Conservation (phyloP, 2,888 invertebrate genomes). For the Synergus itoensis region DNA sequence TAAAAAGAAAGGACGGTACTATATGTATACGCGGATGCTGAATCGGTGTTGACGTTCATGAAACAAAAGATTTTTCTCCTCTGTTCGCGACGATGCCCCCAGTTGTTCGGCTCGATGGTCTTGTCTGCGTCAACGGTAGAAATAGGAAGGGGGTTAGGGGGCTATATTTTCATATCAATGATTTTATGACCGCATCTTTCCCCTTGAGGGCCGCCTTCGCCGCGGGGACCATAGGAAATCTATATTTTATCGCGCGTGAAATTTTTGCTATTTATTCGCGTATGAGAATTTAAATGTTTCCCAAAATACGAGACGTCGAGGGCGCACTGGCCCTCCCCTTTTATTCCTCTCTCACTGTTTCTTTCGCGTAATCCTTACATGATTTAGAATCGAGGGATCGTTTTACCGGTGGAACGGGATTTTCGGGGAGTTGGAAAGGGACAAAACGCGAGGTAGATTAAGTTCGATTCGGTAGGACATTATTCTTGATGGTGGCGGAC, state of each 20-base stretch:
- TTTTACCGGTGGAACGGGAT: constrained; percentile 46
- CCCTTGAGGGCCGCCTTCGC: constrained; percentile 61
- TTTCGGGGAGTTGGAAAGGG: constrained; percentile 54
- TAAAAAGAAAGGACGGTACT: constrained; percentile 46
- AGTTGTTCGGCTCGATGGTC: constrained; percentile 65
- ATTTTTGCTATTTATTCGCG: constrained; percentile 78
- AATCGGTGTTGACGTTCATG: constrained; percentile 58
- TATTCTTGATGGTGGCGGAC: constrained; percentile 63
- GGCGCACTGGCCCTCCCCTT: constrained; percentile 26
- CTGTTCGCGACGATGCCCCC: constrained; percentile 56
- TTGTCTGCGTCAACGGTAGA: constrained; percentile 56
- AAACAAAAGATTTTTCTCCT: constrained; percentile 68
- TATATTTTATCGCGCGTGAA: constrained; percentile 78
- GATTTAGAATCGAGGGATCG: constrained; percentile 73
- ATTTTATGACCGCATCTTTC: constrained; percentile 76
- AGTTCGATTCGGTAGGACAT: constrained; percentile 72
- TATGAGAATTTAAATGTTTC: constrained; percentile 78
- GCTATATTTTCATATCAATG: constrained; percentile 78
- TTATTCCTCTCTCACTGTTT: constrained; percentile 37
- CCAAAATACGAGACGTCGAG: constrained; percentile 68
- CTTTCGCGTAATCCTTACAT: constrained; percentile 72
- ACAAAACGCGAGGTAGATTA: constrained; percentile 68
- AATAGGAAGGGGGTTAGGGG: constrained; percentile 51
- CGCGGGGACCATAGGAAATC: constrained; percentile 72
- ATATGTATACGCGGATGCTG: constrained; percentile 51